A percentile compares a stretch with the other conserved stretches of the same genome.
Evolutionary conservation across 2,797 vertebrate species (phyloP).

Genomic region (Enteromius viviparus): DNA sequence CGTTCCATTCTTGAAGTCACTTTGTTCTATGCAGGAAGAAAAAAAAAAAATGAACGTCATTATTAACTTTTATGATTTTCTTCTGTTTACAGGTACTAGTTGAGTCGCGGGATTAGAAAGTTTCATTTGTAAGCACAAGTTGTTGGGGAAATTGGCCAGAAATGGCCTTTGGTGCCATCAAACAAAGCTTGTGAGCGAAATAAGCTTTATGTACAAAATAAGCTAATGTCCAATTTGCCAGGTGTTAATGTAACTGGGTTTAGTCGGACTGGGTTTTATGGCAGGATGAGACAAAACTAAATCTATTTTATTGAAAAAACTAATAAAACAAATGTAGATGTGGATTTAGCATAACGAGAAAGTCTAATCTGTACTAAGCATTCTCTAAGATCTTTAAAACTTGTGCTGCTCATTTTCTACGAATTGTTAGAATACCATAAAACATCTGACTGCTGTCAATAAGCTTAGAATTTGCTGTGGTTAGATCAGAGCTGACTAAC

Average conservation of each 20-base stretch:
- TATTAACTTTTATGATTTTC: not conserved
- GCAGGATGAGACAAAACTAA: not conserved
- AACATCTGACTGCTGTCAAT: not conserved
- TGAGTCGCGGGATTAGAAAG: not conserved
- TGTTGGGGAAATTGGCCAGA: not conserved
- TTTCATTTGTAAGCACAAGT: not conserved
- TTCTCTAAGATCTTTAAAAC: not conserved
- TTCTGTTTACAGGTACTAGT: not conserved
- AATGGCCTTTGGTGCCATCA: not conserved
- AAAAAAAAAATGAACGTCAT: not conserved
- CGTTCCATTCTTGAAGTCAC: not conserved
- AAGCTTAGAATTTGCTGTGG: not conserved
- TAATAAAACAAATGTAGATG: not conserved
- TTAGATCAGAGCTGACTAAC: not conserved
- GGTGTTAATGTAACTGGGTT: not conserved
- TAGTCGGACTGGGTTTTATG: not conserved
- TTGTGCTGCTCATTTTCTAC: not conserved
- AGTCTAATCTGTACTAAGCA: not conserved
- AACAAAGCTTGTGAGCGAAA: not conserved
- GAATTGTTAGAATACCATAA: not conserved
- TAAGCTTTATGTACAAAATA: no score
- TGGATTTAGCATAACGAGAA: not conserved
- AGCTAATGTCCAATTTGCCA: not conserved
- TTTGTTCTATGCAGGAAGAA: not conserved
- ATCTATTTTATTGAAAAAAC: not conserved